Conservation (phyloP, 2,113 vertebrate genomes). For the Cygnus buccinator region DNA sequence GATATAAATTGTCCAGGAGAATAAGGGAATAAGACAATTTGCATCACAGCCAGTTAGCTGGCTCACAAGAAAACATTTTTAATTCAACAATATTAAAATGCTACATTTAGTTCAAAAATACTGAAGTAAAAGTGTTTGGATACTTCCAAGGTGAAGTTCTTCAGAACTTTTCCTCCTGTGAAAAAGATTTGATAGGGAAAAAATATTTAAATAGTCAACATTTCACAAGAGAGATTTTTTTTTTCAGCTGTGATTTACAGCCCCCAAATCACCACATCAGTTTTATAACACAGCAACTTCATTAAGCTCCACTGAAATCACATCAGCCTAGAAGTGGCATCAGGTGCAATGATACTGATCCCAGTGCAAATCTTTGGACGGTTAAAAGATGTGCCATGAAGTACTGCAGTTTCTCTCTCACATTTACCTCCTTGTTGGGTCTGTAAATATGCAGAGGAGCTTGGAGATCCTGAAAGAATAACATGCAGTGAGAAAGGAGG, state of each 20-base stretch:
- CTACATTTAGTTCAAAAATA: not conserved
- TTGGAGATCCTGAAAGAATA: not conserved
- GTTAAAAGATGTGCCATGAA: not conserved
- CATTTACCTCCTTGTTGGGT: not conserved
- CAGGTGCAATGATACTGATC: too few relatives aligned
- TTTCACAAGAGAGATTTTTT: not conserved
- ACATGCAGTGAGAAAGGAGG: not conserved
- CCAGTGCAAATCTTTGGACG: not conserved
- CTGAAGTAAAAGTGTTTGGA: not conserved
- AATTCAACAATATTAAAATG: not conserved
- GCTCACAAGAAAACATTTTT: not conserved
- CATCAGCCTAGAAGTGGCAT: not conserved
- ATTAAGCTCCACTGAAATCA: not conserved
- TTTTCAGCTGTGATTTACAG: not conserved
- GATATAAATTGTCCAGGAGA: conserved; percentile 9
- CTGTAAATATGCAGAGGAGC: not conserved
- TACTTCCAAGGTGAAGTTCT: not conserved
- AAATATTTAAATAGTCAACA: not conserved
- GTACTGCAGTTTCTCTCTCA: not conserved
- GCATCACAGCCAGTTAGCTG: conserved; percentile 3
- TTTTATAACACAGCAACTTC: not conserved
- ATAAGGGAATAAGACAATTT: conserved; percentile 27
- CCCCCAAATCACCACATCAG: not conserved
- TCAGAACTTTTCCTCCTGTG: not conserved
- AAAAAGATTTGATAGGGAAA: not conserved